These are phyloP conservation scores for Eupithecia insigniata DNA, from an alignment of 2,888 invertebrate genomes.

Conservation along the genomic window DNA sequence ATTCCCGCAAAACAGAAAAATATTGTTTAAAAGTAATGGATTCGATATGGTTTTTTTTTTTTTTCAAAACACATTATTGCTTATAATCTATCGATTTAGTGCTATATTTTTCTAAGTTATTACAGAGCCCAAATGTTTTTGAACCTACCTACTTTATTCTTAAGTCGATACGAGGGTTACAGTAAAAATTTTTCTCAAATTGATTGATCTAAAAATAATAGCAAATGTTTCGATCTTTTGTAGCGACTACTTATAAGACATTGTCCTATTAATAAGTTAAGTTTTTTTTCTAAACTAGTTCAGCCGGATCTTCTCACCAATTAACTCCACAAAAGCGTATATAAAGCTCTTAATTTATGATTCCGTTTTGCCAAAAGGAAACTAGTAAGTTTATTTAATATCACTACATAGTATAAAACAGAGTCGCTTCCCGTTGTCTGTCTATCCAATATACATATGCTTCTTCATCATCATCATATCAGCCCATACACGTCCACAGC, in stretches of 20 bases:
- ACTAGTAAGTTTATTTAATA: background rate
- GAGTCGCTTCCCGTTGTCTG: too few relatives aligned
- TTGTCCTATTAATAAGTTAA: constrained; percentile 9
- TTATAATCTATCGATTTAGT: too few relatives aligned
- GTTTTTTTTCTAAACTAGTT: background rate
- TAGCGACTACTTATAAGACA: constrained; percentile 6
- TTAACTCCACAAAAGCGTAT: background rate
- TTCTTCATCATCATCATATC: too few relatives aligned
- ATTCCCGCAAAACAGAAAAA: too few relatives aligned
- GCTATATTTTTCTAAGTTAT: too few relatives aligned
- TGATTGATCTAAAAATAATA: background rate
- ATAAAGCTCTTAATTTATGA: background rate
- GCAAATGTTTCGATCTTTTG: background rate
- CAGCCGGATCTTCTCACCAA: constrained; percentile 11
- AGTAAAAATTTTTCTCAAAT: background rate
- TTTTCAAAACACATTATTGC: too few relatives aligned
- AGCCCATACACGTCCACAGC: too few relatives aligned
- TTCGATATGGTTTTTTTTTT: too few relatives aligned
- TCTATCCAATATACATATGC: too few relatives aligned
- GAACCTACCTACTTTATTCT: background rate
- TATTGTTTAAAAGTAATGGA: too few relatives aligned
- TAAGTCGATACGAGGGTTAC: background rate
- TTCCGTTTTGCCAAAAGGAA: background rate
- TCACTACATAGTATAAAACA: too few relatives aligned
- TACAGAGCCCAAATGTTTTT: background rate